A percentile compares a stretch with the other conserved stretches of the same genome.
Conservation (phyloP, 2,113 vertebrate species). For the Neolamprologus falcicula region DNA sequence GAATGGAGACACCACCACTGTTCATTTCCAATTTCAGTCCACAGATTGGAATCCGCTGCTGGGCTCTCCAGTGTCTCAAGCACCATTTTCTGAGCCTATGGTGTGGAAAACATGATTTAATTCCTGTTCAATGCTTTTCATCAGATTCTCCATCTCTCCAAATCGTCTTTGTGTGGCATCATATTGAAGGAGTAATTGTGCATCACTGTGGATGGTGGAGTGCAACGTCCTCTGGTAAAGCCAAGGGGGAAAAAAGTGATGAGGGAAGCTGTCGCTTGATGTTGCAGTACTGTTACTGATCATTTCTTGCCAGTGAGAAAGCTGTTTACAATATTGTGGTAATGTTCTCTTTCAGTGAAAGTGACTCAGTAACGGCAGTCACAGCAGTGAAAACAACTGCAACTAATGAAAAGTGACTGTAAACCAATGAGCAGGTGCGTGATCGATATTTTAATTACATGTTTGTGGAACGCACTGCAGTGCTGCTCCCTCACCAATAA, state of each 20-base stretch:
- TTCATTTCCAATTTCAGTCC: slow-evolving; percentile 71
- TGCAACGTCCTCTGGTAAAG: slow-evolving; percentile 45
- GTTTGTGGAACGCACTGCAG: slow-evolving; percentile 71
- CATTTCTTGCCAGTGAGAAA: background rate
- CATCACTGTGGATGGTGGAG: slow-evolving; percentile 49
- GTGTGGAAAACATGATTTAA: slow-evolving; percentile 73
- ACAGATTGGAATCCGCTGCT: slow-evolving; percentile 65
- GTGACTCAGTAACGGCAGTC: slow-evolving; percentile 67
- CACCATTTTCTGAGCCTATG: slow-evolving; percentile 71
- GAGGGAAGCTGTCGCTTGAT: background rate
- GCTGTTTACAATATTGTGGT: background rate
- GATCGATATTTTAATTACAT: slow-evolving; percentile 91
- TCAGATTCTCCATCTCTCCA: slow-evolving; percentile 62
- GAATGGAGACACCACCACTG: slow-evolving; percentile 59
- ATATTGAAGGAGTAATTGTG: slow-evolving; percentile 55
- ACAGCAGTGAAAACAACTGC: slow-evolving; percentile 50
- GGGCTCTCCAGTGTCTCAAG: slow-evolving; percentile 62
- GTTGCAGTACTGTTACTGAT: slow-evolving; percentile 16
- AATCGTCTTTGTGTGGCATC: slow-evolving; percentile 57
- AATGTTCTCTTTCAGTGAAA: slow-evolving; percentile 77
- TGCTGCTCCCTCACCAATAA: background rate
- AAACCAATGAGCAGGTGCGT: slow-evolving; percentile 84
- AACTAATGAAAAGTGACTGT: slow-evolving; percentile 84
- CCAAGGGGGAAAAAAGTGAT: background rate
- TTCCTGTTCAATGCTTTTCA: slow-evolving; percentile 71